Conservation (phyloP, 2,888 invertebrate species). For the Nymphalis c-album region DNA sequence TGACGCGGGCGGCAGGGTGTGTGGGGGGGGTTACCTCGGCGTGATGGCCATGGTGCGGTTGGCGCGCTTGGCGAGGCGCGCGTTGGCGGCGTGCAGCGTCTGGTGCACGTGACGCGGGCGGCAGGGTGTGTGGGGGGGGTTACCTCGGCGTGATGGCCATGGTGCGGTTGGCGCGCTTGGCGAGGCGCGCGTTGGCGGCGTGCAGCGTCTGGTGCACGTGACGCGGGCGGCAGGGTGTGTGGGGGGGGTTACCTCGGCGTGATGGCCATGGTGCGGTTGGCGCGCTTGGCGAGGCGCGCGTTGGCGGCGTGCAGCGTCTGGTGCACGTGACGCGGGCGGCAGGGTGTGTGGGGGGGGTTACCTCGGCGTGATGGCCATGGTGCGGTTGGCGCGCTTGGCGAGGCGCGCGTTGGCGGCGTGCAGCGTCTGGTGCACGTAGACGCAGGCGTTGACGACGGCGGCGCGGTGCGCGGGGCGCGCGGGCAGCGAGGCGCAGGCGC, state of each 20-base stretch:
- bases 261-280: too few species aligned
- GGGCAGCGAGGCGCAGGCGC: constrained; percentile 89
- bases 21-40: neutral
- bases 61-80: constrained; percentile 10
- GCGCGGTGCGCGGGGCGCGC: constrained; percentile 92
- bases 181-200: neutral
- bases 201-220: constrained; percentile 72
- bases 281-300: neutral
- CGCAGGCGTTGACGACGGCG: constrained; percentile 99
- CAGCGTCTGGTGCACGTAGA: constrained; percentile 98
- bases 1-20: neutral
- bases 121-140: neutral
- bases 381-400: constrained; percentile 94
- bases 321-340: neutral
- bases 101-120: constrained; percentile 5
- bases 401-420: constrained; percentile 96
- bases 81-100: constrained; percentile 9
- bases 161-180: constrained; percentile 7
- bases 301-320: neutral
- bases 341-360: constrained; percentile 37
- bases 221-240: too few species aligned
- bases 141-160: constrained; percentile 3
- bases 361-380: constrained; percentile 98
- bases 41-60: constrained; percentile 11
- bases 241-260: too few species aligned